Base-by-base conservation (phyloP, 2,888 invertebrate species). In the Hemithea aestivaria region DNA sequence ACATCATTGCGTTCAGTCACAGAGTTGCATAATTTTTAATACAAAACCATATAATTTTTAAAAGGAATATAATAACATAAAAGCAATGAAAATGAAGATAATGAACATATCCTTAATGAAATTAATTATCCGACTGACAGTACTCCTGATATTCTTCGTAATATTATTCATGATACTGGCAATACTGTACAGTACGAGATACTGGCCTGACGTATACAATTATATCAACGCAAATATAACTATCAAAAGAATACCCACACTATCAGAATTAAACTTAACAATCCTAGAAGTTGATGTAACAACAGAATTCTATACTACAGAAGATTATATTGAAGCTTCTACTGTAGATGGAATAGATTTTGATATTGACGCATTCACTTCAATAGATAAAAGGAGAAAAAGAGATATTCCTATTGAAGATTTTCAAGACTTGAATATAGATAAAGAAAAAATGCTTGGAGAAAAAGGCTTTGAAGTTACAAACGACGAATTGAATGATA, bases 201-300 rank as follows among this genome's bases (percentile, higher is more conserved):
- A 79, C 42, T 87, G 83, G 85, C 76, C 77, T 0, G 85, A 87
- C 48, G 50, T 84, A 0, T 73, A 85, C 27, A 81, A 72, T 36
- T 85, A 84, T 36, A 60, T 82, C 6, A 75, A 78, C 24, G 73
- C 78, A 0, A 83, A 87, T 47, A 77, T 87, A 16, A 85, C 84
- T 0, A 83, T 87, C 22, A 80, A 72, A 51, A 60, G 73, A 20
- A 83, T 85, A 47, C 76, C 80, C 0, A 82, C 74, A 1, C 48
- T 84, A 47, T 74, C 77, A 0, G 84, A 87, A 58, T 41, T 85
- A 1, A 66, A 78, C 51, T 22, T 73, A 7, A 73, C 70, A 0
- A 35, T 68, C 0, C 36, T 69, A 1, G 64, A 72, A 48, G 53
- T 66, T 1, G 68, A 66, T 10, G 58, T 51, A 21, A 66, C 62